Evolutionary conservation across 2,797 vertebrate genomes (phyloP), one percentile per base, ranked within the genome.

Genomic region (Halcyon badia): DNA sequence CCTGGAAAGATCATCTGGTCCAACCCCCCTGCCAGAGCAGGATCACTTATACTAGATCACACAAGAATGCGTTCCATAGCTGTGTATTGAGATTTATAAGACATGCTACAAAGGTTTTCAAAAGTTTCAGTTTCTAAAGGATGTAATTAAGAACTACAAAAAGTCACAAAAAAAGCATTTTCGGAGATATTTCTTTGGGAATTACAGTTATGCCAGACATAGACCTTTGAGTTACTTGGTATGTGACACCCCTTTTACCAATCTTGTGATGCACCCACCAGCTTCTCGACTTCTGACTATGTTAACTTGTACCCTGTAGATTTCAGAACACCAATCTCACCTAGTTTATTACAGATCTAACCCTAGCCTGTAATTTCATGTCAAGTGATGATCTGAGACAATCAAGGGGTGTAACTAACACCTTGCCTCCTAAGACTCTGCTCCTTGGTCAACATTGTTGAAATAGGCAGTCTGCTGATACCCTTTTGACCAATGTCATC

Each of bases 401-500:
- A 46, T 18, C 9, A 52, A 69, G 28, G 21, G 3, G 14, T n/a
- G 15, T 26, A 69, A 79, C 39, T 25, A 30, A 89, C 11, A 62
- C 9, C 2, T 16, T 61, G 41, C 11, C 8, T 64, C n/a, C 69
- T 80, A 57, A 31, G 20, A 30, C 9, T n/a, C 20, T 62, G 25
- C 22, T 1, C 9, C 13, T 35, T 49, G 41, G 19, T 16, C 1
- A 1, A 37, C 31, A 8, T 14, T 1, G 0, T 7, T 1, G 2
- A 21, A 44, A 11, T 6, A 65, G 21, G 39, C 51, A 62, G 19
- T 14, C 17, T 20, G n/a, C 21, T 7, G 6, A 22, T 18, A 30
- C 9, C 9, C 21, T 5, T n/a, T 46, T 25, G 37, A 57, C 17
- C 1, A 2, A 39, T 1, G 1, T 5, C 2, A 13, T 7, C n/a